Evolutionary conservation across 1,140 invertebrate species (phyloP).

Genomic region (Bombus vancouverensis): DNA sequence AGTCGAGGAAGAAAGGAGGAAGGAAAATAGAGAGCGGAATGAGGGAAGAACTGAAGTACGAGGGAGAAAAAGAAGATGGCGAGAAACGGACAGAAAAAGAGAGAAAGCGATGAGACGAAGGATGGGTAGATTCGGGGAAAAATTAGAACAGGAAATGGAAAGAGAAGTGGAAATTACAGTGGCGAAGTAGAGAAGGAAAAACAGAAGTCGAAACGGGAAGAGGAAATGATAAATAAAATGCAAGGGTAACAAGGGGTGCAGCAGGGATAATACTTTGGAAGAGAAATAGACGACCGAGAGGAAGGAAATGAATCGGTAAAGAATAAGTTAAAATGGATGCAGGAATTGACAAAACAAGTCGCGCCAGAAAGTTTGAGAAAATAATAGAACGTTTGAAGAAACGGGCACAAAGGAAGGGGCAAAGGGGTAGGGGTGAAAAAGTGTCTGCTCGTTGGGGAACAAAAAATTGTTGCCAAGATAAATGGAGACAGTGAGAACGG

Average conservation of each 20-base stretch:
- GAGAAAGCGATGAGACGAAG: not conserved
- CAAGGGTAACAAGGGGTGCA: not conserved
- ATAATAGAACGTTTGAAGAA: not conserved
- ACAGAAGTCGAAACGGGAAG: not conserved
- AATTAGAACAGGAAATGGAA: not conserved
- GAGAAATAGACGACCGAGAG: not conserved
- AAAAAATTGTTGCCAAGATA: conserved; percentile 41
- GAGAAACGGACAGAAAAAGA: not conserved
- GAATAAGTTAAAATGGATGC: conserved; percentile 15
- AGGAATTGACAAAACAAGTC: conserved; percentile 22
- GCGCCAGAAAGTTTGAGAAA: conserved; percentile 20
- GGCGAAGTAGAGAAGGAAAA: too few relatives aligned
- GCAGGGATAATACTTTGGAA: not conserved
- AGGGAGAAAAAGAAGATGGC: not conserved
- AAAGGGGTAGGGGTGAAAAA: conserved; percentile 7
- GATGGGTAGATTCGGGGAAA: not conserved
- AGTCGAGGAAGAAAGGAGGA: too few relatives aligned
- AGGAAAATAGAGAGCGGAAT: not conserved
- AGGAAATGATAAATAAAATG: not conserved
- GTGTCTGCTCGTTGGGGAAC: not conserved
- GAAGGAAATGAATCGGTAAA: not conserved
- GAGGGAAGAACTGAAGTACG: not conserved
- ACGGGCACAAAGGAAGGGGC: not conserved
- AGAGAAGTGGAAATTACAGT: not conserved
- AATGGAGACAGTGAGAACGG: conserved; percentile 12